Evolutionary conservation across 2,113 vertebrate species (phyloP), one percentile per base, ranked within the genome.

Genomic region (Melanerpes aurifrons): DNA sequence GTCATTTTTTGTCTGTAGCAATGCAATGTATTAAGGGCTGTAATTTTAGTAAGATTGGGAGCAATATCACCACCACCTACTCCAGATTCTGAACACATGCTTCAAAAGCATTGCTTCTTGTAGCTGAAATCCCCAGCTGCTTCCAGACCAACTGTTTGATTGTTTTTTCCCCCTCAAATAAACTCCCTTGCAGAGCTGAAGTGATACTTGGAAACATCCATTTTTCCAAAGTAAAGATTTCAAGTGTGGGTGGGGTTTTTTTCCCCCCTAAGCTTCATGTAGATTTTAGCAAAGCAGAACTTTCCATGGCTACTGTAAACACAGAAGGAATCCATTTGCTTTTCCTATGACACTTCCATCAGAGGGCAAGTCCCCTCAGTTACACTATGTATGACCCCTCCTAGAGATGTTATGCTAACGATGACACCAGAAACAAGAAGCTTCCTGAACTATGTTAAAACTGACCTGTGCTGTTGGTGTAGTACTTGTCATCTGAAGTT

Each of bases 311-410:
- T 68, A 70, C 89, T 47, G 61, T 40, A 78, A 86, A 79, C 57
- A 77, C 15, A 58, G 28, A 15, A 81, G 24, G 12, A 0, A 0
- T 71, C 37, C 35, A 21, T 81, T 95, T 80, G 86, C 68, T 97
- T 96, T 95, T 96, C 88, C 95, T 88, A 94, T 62, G 89, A 94
- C 81, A 91, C 69, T 84, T 61, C 25, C 40, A 40, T 29, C 76
- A 79, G 37, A 89, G 91, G 89, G 82, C 79, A 89, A 92, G 57
- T 84, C 57, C 32, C 86, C 90, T 32, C 80, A 73, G 78, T 56
- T 53, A 69, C 43, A 69, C 57, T 48, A 29, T 79, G 90, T 53
- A 53, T 53, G 50, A 53, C 91, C 84, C 45, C 59, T 80, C 72
- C 86, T n/a, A 45, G 32, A 72, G 54, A 80, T 24, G 21, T 43